Conservation (phyloP, 2,888 invertebrate species). For the Synanthedon vespiformis region DNA sequence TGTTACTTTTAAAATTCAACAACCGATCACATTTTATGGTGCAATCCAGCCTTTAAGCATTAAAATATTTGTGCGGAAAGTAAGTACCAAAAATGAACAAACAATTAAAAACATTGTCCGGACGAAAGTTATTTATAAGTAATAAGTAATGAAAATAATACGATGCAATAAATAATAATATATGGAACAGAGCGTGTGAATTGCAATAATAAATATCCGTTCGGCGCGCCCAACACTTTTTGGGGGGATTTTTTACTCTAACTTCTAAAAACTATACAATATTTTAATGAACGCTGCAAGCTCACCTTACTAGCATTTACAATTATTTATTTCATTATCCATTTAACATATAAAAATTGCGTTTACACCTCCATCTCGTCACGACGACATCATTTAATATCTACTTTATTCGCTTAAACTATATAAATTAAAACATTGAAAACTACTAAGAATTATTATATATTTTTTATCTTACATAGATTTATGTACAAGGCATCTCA, state of each 20-base stretch:
- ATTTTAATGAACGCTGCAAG: conserved; percentile 55
- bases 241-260: not conserved
- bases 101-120: not conserved
- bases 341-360: conserved; percentile 35
- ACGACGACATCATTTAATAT: conserved; percentile 56
- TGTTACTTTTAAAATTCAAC: too few species aligned
- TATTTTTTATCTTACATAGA: conserved; percentile 30
- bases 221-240: too few species aligned
- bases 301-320: conserved; percentile 45
- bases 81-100: conserved; percentile 43
- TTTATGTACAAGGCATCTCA: conserved; percentile 64
- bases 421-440: conserved; percentile 67
- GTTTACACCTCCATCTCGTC: conserved; percentile 36
- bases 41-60: conserved; percentile 3
- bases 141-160: not conserved
- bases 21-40: too few species aligned
- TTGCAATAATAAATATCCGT: not conserved
- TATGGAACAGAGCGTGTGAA: not conserved
- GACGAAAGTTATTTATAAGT: not conserved
- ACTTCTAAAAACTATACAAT: conserved; percentile 4
- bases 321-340: conserved; percentile 16
- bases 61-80: conserved; percentile 46
- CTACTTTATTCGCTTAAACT: conserved; percentile 37
- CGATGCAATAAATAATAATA: not conserved
- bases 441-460: conserved; percentile 50